These are phyloP conservation scores for Apeira syringaria DNA, from an alignment of 2,888 invertebrate species.

Conservation along the genomic window DNA sequence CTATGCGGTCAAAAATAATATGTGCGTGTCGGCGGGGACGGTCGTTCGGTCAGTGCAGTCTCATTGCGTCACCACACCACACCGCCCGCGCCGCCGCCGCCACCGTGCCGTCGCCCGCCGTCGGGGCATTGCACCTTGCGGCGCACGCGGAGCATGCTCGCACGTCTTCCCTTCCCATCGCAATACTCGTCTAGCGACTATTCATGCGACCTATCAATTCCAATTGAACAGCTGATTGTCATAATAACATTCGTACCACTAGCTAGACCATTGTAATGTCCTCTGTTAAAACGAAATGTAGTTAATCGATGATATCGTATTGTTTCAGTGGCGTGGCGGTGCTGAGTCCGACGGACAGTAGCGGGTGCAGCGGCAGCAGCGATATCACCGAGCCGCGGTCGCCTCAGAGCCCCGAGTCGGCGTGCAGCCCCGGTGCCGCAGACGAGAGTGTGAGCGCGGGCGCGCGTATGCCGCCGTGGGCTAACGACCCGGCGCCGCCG, in stretches of 20 bases:
- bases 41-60: conserved; percentile 72
- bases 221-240: conserved; percentile 72
- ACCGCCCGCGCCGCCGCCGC: conserved; percentile 30
- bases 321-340: conserved; percentile 92
- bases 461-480: conserved; percentile 80
- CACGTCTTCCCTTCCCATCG: conserved; percentile 41
- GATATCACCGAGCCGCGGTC: conserved; percentile 95
- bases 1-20: conserved; percentile 72
- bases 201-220: conserved; percentile 57
- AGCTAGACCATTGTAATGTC: conserved; percentile 5
- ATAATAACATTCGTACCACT: conserved; percentile 35
- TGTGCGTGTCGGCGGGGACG: conserved; percentile 47
- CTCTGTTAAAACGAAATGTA: neutral
- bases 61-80: conserved; percentile 73
- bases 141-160: conserved; percentile 38
- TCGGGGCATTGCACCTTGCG: conserved; percentile 76
- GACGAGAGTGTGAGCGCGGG: conserved; percentile 72
- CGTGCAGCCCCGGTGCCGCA: conserved; percentile 68
- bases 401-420: conserved; percentile 89
- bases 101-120: conserved; percentile 40
- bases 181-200: conserved; percentile 37
- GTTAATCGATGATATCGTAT: conserved; percentile 30
- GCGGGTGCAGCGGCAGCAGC: conserved; percentile 88
- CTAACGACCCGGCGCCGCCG: conserved; percentile 72
- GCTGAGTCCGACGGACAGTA: conserved; percentile 89